phyloP scores from a whole-genome alignment of 2,797 vertebrate genomes.

The Lagorchestes hirsutus region DNA sequence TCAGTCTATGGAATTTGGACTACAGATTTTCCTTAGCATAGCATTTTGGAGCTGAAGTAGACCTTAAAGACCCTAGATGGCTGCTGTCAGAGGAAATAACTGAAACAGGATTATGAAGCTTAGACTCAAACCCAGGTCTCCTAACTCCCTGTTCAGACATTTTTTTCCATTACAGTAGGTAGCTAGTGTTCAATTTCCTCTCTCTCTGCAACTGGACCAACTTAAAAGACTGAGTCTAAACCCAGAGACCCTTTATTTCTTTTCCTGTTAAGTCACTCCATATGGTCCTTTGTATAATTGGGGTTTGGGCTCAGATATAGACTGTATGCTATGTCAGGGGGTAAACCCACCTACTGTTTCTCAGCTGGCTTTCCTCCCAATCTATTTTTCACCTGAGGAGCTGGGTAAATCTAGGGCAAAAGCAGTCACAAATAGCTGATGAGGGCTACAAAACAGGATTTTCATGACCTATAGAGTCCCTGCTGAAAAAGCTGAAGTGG shows the following conservation, averaged over 20 bases:
- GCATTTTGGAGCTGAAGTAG: background rate
- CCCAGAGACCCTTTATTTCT: slow-evolving; percentile 50
- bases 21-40: background rate
- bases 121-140: background rate
- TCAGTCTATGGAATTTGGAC: background rate
- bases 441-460: slow-evolving; percentile 36
- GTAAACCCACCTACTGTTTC: slow-evolving; percentile 64
- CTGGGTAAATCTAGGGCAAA: slow-evolving; percentile 67
- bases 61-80: background rate
- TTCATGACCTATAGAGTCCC: slow-evolving; percentile 42
- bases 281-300: slow-evolving; percentile 61
- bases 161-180: background rate
- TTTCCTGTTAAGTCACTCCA: slow-evolving; percentile 47
- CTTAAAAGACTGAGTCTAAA: slow-evolving; percentile 31
- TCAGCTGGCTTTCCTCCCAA: slow-evolving; percentile 50
- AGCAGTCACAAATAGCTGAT: slow-evolving; percentile 51
- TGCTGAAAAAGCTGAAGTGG: slow-evolving; percentile 60
- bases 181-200: background rate
- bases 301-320: slow-evolving; percentile 43
- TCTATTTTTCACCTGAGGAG: slow-evolving; percentile 49
- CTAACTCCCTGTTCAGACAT: rapidly evolving
- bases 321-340: slow-evolving; percentile 68
- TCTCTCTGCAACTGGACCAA: background rate
- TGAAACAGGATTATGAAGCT: background rate
- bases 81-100: slow-evolving; percentile 20